Evolutionary conservation across 1,140 invertebrate species (phyloP).

Genomic region (Eriosoma lanigerum): DNA sequence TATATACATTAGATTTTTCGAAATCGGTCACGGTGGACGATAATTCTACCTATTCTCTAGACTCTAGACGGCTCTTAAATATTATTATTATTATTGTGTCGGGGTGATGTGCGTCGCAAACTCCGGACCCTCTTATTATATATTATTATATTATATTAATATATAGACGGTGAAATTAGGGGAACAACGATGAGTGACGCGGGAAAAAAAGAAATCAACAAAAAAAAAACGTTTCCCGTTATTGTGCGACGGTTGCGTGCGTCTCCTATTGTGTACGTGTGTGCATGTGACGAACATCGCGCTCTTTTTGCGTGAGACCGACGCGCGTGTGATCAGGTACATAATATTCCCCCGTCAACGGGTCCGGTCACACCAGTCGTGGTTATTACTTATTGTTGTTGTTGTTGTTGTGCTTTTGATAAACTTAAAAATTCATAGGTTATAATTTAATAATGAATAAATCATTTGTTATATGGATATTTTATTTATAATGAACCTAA

Average conservation of each 20-base stretch:
- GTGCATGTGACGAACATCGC: neutral
- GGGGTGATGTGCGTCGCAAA: neutral
- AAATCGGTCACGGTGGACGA: slow-evolving; percentile 1
- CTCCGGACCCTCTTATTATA: neutral
- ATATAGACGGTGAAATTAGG: slow-evolving; percentile 17
- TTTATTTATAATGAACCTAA: no score
- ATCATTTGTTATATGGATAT: no score
- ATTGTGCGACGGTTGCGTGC: slow-evolving; percentile 13
- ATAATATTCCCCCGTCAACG: no score
- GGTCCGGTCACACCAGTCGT: neutral
- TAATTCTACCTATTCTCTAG: no score
- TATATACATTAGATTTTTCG: neutral
- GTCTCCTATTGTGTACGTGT: slow-evolving; percentile 17
- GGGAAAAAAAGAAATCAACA: neutral
- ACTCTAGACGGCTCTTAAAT: no score
- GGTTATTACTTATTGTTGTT: no score
- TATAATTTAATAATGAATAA: no score
- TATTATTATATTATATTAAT: slow-evolving; percentile 4
- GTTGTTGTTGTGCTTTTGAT: no score
- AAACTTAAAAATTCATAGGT: no score
- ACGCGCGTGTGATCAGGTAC: neutral
- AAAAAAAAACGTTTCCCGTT: slow-evolving; percentile 36
- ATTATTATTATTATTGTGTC: no score
- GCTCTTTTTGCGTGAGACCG: slow-evolving; percentile 1
- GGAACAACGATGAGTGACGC: neutral